phyloP scores from a whole-genome alignment of 1,140 invertebrate species.

The Harlomillsia oculata region DNA sequence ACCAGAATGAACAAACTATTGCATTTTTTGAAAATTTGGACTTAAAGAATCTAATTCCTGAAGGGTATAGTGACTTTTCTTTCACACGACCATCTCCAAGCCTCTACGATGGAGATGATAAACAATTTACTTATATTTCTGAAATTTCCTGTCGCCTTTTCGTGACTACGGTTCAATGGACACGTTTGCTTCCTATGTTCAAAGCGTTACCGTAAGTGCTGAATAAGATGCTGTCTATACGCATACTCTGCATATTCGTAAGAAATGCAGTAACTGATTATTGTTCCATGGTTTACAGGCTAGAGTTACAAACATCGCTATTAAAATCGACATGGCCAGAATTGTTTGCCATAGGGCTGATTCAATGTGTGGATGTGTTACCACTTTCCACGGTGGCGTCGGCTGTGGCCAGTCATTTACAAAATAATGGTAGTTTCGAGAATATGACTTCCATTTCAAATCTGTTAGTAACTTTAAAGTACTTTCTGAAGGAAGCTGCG shows the following conservation, averaged over 20 bases:
- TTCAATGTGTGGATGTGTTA: conserved; percentile 73
- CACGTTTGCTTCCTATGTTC: conserved; percentile 70
- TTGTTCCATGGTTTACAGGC: conserved; percentile 29
- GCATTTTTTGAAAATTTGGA: conserved; percentile 24
- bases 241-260: neutral
- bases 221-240: neutral
- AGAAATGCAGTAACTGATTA: neutral
- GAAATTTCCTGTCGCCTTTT: conserved; percentile 80
- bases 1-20: conserved; percentile 5
- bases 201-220: conserved; percentile 61
- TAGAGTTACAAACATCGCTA: conserved; percentile 62
- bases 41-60: conserved; percentile 43
- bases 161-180: conserved; percentile 81
- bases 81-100: conserved; percentile 72
- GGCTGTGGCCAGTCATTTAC: conserved; percentile 61
- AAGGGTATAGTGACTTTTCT: conserved; percentile 61
- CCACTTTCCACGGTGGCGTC: conserved; percentile 70
- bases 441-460: conserved; percentile 44
- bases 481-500: conserved; percentile 66
- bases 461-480: conserved; percentile 70
- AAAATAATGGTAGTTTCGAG: conserved; percentile 36
- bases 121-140: conserved; percentile 53
- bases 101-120: conserved; percentile 41
- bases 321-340: conserved; percentile 74
- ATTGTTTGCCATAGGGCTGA: conserved; percentile 80